These are phyloP conservation scores for Gymnoscopelus microlampas DNA, from an alignment of 2,797 vertebrate species.

Conservation along the genomic window DNA sequence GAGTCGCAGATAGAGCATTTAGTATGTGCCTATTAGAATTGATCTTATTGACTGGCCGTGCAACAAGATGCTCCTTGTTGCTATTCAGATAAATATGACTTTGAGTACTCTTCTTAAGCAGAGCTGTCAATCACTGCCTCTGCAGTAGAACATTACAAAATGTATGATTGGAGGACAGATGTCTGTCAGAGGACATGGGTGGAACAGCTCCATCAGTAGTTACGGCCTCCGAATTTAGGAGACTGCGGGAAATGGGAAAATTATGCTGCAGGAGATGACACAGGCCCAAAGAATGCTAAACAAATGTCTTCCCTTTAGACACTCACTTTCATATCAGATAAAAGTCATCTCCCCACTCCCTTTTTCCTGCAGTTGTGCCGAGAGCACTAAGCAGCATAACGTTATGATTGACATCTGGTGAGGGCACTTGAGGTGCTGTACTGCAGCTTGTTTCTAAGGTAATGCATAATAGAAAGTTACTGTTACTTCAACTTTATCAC, in stretches of 20 bases:
- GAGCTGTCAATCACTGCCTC: no score
- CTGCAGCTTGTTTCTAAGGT: constrained; percentile 21
- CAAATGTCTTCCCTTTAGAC: neutral
- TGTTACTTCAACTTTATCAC: constrained; percentile 8
- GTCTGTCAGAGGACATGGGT: neutral
- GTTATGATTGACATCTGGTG: neutral
- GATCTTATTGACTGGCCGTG: neutral
- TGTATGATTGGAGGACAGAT: neutral
- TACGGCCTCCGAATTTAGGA: neutral
- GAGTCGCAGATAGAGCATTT: neutral
- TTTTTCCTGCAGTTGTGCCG: neutral
- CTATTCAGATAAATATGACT: no score
- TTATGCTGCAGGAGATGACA: neutral
- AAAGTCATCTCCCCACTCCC: neutral
- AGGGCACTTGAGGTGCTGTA: neutral
- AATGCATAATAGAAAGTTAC: constrained; percentile 13
- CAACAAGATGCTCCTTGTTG: neutral
- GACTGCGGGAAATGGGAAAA: neutral
- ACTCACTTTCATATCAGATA: constrained; percentile 8
- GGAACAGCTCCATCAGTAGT: neutral
- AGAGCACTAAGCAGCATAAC: neutral
- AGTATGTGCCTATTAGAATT: neutral
- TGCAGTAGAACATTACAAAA: no score
- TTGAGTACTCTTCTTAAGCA: no score
- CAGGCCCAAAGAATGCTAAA: constrained; percentile 1